Base-by-base conservation (phyloP, 1,140 invertebrate species). In the Drosophila parvula region DNA sequence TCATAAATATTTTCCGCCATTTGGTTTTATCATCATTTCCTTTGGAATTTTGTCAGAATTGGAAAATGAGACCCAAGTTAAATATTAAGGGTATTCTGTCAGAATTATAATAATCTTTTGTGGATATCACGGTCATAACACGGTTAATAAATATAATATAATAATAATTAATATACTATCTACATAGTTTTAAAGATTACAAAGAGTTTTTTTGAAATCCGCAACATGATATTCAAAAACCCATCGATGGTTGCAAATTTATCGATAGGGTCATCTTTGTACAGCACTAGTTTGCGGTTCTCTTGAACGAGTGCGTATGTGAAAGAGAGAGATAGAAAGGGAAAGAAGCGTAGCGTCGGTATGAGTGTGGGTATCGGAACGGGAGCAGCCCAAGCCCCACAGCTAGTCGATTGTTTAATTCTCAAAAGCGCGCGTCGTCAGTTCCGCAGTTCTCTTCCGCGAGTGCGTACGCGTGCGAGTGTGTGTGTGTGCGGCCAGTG, bases 391-490 rank as follows among this genome's bases (percentile, higher is more conserved):
- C 60, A 82, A 81, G 56, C 55, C 57, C 58, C 47, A 70, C 14
- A 60, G 60, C 16, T 50, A 65, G 45, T 68, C 61, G 28, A n/a
- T 64, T 65, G n/a, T 43, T 38, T 18, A 57, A 16, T 61, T 73
- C 56, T 30, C 28, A 70, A 69, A 69, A 53, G 56, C 79, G 51
- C 74, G 79, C 68, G 62, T 57, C 68, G 41, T 74, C 41, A 50
- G 57, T 48, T 48, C 45, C 45, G 45, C 45, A 48, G 47, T 62
- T 43, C 61, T 59, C 59, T 36, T 56, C 36, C 38, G 50, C 45
- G 36, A 61, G 34, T 57, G 47, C 59, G 34, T 60, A 47, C 60
- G 50, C 53, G 60, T 61, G 51, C 59, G 40, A 45, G 38, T 40
- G 65, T 68, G 74, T 71, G 56, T 43, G 56, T 22, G 55, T 22